Conservation (phyloP, 2,797 vertebrate genomes). For the Florisuga fusca region DNA sequence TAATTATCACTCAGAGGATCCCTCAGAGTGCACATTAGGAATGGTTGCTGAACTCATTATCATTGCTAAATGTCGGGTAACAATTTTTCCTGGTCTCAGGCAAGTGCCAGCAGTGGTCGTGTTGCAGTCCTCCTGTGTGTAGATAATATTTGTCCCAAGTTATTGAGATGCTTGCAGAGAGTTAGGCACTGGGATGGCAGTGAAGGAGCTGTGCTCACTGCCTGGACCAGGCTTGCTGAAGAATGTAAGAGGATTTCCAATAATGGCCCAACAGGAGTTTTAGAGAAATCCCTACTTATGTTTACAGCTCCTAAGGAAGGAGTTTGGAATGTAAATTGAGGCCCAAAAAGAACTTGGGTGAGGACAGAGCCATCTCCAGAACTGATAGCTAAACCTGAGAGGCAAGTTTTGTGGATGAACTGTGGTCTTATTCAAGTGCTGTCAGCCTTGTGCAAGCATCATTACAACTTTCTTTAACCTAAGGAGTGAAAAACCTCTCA, state of each 20-base stretch:
- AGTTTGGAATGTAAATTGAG: background rate
- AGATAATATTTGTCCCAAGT: fast-evolving
- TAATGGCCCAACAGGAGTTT: background rate
- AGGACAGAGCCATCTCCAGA: background rate
- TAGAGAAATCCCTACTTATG: background rate
- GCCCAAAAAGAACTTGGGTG: background rate
- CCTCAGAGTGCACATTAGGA: background rate
- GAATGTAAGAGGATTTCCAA: background rate
- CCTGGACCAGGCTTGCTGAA: background rate
- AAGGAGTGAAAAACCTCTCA: background rate
- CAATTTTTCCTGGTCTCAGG: background rate
- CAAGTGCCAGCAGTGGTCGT: background rate
- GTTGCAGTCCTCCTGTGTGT: background rate
- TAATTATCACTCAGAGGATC: background rate
- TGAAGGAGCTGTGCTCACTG: background rate
- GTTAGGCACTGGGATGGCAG: background rate
- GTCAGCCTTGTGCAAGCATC: background rate
- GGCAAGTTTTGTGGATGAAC: background rate
- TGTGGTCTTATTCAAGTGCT: background rate
- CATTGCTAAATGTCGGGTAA: background rate
- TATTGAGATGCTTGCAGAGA: background rate
- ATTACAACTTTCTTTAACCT: background rate
- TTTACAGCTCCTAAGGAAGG: background rate
- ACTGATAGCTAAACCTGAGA: fast-evolving
- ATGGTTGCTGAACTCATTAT: background rate